Evolutionary conservation across 2,888 invertebrate genomes (phyloP).

Genomic region (Harmothoe impar): DNA sequence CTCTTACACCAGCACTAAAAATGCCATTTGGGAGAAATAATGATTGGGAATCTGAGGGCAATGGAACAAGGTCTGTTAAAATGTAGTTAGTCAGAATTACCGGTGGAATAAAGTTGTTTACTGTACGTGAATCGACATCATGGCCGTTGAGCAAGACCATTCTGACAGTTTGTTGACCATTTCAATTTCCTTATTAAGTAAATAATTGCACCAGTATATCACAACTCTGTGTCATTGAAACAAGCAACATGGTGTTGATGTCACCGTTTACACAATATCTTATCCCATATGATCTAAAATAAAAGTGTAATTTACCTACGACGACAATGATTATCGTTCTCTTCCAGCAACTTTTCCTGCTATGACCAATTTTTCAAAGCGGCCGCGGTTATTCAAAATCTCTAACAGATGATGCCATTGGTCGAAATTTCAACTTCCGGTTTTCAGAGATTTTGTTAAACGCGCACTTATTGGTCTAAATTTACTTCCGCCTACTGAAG

Average conservation of each 20-base stretch:
- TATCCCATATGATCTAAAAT: neutral
- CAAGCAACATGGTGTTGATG: neutral
- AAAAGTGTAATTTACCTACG: neutral
- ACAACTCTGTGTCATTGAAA: neutral
- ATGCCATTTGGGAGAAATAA: too few species aligned
- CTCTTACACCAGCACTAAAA: too few species aligned
- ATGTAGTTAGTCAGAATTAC: too few species aligned
- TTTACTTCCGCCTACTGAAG: neutral
- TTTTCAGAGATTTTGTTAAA: constrained; percentile 37
- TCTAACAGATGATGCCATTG: neutral
- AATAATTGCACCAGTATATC: neutral
- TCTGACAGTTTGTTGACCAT: too few species aligned
- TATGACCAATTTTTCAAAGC: neutral
- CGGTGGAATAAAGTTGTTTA: too few species aligned
- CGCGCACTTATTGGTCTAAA: neutral
- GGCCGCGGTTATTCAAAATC: constrained; percentile 18
- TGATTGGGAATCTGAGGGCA: too few species aligned
- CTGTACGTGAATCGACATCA: too few species aligned
- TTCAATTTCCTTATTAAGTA: neutral
- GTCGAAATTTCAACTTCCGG: constrained; percentile 1
- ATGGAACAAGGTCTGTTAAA: too few species aligned
- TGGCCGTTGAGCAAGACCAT: neutral
- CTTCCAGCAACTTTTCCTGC: neutral
- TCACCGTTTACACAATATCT: neutral
- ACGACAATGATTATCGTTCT: neutral